These are phyloP conservation scores for Cistogaster globosa DNA, from an alignment of 2,888 invertebrate genomes.

Conservation along the genomic window DNA sequence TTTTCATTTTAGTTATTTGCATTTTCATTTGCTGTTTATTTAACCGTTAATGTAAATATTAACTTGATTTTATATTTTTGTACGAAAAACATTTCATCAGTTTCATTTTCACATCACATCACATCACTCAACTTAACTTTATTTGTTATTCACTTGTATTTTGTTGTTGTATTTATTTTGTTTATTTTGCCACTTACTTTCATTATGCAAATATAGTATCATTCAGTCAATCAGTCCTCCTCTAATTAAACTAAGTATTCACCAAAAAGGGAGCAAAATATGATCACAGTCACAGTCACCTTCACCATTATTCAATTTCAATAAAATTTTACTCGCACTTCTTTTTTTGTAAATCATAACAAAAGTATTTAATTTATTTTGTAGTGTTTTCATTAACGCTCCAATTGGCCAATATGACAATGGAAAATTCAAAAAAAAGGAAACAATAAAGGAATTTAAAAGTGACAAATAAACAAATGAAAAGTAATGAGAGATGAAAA, in stretches of 20 bases:
- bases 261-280: not conserved
- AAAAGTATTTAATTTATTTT: conserved; percentile 28
- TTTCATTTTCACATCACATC: conserved; percentile 11
- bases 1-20: not conserved
- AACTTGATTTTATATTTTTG: conserved; percentile 12
- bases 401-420: conserved; percentile 12
- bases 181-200: conserved; percentile 28
- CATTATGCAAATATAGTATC: conserved; percentile 4
- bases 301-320: not conserved
- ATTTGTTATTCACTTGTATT: conserved; percentile 1
- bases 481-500: not conserved
- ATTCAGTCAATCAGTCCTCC: not conserved
- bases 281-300: not conserved
- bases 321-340: not conserved
- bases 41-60: conserved; percentile 23
- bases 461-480: not conserved
- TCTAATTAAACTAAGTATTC: conserved; percentile 13
- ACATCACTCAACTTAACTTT: not conserved
- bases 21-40: conserved; percentile 2
- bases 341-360: conserved; percentile 7
- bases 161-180: not conserved
- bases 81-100: not conserved
- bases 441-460: not conserved
- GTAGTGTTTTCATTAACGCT: conserved; percentile 27
- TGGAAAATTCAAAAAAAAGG: not conserved